These are phyloP conservation scores for Trichosurus vulpecula DNA, from an alignment of 2,797 vertebrate genomes.

Conservation along the genomic window DNA sequence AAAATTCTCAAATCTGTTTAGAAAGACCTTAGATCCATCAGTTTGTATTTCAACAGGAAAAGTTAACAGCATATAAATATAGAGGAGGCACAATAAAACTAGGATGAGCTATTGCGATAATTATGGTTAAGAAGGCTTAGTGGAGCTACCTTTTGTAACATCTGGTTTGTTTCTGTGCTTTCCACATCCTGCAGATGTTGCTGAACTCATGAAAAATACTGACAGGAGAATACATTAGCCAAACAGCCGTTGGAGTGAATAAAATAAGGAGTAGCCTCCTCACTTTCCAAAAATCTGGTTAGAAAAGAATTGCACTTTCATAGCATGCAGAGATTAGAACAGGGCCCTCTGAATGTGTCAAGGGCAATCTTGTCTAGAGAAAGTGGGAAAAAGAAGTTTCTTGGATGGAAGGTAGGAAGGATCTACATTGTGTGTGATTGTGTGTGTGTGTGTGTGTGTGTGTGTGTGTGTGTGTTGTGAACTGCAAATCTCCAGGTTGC, in stretches of 20 bases:
- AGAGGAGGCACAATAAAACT: conserved; percentile 76
- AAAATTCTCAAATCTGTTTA: conserved; percentile 83
- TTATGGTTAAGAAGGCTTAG: conserved; percentile 82
- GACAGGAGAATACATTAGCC: conserved; percentile 84
- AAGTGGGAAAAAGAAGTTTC: conserved; percentile 75
- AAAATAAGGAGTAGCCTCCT: conserved; percentile 84
- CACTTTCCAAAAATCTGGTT: conserved; percentile 83
- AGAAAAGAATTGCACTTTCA: conserved; percentile 83
- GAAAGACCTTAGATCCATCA: conserved; percentile 72
- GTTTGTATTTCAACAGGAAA: conserved; percentile 79
- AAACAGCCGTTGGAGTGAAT: conserved; percentile 82
- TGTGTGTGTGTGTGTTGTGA: neutral
- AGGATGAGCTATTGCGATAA: conserved; percentile 79
- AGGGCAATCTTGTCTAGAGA: conserved; percentile 82
- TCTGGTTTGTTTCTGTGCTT: conserved; percentile 87
- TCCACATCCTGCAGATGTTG: conserved; percentile 88
- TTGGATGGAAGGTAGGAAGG: conserved; percentile 78
- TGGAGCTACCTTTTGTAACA: conserved; percentile 87
- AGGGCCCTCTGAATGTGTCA: conserved; percentile 83
- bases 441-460: neutral
- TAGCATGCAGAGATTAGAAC: conserved; percentile 84
- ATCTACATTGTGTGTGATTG: conserved; percentile 49
- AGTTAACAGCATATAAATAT: conserved; percentile 82
- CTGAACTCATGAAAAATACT: conserved; percentile 82
- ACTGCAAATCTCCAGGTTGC: neutral